These are phyloP conservation scores for Tetropium fuscum DNA, from an alignment of 2,888 invertebrate species.

Conservation along the genomic window DNA sequence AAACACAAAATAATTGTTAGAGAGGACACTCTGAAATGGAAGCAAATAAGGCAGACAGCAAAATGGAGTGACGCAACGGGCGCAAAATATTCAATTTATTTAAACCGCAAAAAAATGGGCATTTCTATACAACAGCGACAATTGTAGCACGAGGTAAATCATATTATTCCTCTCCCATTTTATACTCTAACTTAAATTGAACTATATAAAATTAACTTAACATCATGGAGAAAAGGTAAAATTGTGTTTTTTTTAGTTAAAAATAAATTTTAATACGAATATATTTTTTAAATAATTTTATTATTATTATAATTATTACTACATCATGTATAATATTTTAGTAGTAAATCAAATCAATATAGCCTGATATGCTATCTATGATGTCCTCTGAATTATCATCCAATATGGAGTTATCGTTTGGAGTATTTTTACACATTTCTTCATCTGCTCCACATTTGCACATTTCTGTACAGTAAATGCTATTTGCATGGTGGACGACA, in stretches of 20 bases:
- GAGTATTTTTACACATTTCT: no score
- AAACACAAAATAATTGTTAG: constrained; percentile 1
- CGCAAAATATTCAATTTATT: not conserved
- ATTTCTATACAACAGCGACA: not conserved
- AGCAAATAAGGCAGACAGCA: not conserved
- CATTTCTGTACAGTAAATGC: no score
- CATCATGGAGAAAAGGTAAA: not conserved
- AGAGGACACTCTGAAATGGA: not conserved
- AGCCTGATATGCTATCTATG: no score
- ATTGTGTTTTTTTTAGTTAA: constrained; percentile 2
- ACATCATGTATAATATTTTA: no score
- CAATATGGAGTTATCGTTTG: no score
- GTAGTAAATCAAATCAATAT: no score
- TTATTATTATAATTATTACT: no score
- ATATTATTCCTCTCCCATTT: constrained; percentile 1
- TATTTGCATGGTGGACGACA: no score
- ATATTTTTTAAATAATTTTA: no score
- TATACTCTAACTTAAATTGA: not conserved
- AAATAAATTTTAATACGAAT: constrained; percentile 1
- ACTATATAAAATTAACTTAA: not conserved
- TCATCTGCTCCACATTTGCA: no score
- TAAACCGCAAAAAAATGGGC: not conserved
- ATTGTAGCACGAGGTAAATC: not conserved
- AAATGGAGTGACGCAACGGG: not conserved
- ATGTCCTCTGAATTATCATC: no score